These are phyloP conservation scores for Sarcophaga subvicina DNA, from an alignment of 2,888 invertebrate species.

Conservation along the genomic window DNA sequence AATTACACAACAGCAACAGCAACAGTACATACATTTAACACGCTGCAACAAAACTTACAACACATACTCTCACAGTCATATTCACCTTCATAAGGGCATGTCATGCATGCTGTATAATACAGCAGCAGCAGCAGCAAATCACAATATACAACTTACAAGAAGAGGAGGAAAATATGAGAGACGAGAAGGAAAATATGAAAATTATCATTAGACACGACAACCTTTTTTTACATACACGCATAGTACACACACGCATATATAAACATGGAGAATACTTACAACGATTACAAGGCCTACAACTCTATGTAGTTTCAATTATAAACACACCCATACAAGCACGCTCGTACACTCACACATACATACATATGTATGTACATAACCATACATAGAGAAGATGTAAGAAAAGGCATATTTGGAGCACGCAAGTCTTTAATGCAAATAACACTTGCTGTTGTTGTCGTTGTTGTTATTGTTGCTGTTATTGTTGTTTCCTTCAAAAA, in stretches of 20 bases:
- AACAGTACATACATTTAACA: no score
- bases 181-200: slow-evolving; percentile 42
- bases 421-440: slow-evolving; percentile 53
- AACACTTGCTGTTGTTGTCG: slow-evolving; percentile 36
- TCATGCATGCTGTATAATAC: background rate
- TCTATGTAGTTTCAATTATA: slow-evolving; percentile 26
- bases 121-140: background rate
- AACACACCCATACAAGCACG: background rate
- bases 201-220: slow-evolving; percentile 62
- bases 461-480: background rate
- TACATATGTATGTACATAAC: background rate
- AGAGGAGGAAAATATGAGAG: background rate
- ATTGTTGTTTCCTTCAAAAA: slow-evolving; percentile 7
- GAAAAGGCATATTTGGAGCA: slow-evolving; percentile 45
- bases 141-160: background rate
- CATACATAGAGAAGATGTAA: background rate
- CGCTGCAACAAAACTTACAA: no score
- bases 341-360: background rate
- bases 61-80: no score
- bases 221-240: slow-evolving; percentile 16
- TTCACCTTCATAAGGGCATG: no score
- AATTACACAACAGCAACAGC: slow-evolving; percentile 6
- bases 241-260: background rate
- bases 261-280: slow-evolving; percentile 7
- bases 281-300: slow-evolving; percentile 30